Conservation (phyloP, 37 sponge, comb jelly and placozoan genomes). For the Aplysina aerophoba region DNA sequence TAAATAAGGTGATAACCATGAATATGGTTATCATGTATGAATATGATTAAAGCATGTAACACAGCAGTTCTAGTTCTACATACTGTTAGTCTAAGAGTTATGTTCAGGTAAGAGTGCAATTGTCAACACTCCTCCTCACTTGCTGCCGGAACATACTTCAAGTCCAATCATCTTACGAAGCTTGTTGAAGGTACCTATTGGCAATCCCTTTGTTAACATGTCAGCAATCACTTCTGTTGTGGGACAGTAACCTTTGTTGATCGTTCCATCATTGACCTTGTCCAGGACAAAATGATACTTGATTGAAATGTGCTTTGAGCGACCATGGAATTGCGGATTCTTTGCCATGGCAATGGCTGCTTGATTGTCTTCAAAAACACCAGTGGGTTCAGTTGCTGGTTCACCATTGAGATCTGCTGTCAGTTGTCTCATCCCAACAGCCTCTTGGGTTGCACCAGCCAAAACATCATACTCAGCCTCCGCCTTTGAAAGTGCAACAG, state of each 20-base stretch:
- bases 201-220: slow-evolving; percentile 30
- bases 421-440: slow-evolving; percentile 50
- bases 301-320: slow-evolving; percentile 54
- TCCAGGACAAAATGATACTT: slow-evolving; percentile 44
- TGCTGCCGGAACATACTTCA: slow-evolving; percentile 17
- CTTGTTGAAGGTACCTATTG: slow-evolving; percentile 20
- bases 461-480: slow-evolving; percentile 56
- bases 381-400: slow-evolving; percentile 18
- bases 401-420: neutral
- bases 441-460: slow-evolving; percentile 44
- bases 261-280: slow-evolving; percentile 25
- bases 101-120: too few species aligned
- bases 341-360: slow-evolving; percentile 37
- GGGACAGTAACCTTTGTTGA: slow-evolving; percentile 33
- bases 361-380: slow-evolving; percentile 39
- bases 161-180: slow-evolving; percentile 39
- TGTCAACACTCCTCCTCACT: slow-evolving; percentile 59
- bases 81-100: too few species aligned
- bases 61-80: too few species aligned
- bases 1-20: too few species aligned
- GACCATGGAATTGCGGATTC: slow-evolving; percentile 35
- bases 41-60: too few species aligned
- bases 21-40: too few species aligned
- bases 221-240: slow-evolving; percentile 38
- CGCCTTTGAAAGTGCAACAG: slow-evolving; percentile 45